Evolutionary conservation across 2,113 vertebrate species (phyloP), one percentile per base, ranked within the genome.

Genomic region (Psammodynastes pulverulentus): DNA sequence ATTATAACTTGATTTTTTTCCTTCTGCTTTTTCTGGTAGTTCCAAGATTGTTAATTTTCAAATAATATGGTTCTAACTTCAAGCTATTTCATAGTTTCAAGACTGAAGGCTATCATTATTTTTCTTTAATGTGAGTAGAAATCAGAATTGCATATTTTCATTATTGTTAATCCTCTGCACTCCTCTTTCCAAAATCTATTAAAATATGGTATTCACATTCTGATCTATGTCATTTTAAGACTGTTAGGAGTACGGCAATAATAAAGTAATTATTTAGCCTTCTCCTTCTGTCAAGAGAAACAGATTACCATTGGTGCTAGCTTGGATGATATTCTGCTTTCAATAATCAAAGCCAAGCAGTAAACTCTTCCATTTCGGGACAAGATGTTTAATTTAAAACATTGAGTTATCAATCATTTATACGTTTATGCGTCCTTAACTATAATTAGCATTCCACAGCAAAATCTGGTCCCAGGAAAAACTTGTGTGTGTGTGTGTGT

Each of bases 191-290:
- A 52, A 52, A 84, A 19, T 12, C n/a, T 79, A 90, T 48, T 84
- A 72, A 90, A 90, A 84, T 52, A 79, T 79, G 48, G n/a, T 52
- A 49, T 90, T 90, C 89, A 79, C 34, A 52, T 49, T 90, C 89
- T 4, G n/a, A 90, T 13, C 89, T 34, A 84, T 79, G 88, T 52
- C 26, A 89, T n/a, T 89, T 67, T n/a, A 48, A 89, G 45, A 48
- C 29, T 62, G 43, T 62, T 62, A 62, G n/a, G 54, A 62, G 89
- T 39, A 39, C 17, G 23, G 29, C 89, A 90, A 52, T 90, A 84
- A 90, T 79, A 49, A 67, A 39, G 17, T 43, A 72, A 89, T 79
- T 90, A 53, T 24, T 90, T 43, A 79, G 29, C n/a, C 89, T 43
- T 84, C 19, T 84, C 43, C 49, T 39, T 43, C n/a, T 84, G 49